Evolutionary conservation across 2,888 invertebrate genomes (phyloP).

Genomic region (Eilema depressum): DNA sequence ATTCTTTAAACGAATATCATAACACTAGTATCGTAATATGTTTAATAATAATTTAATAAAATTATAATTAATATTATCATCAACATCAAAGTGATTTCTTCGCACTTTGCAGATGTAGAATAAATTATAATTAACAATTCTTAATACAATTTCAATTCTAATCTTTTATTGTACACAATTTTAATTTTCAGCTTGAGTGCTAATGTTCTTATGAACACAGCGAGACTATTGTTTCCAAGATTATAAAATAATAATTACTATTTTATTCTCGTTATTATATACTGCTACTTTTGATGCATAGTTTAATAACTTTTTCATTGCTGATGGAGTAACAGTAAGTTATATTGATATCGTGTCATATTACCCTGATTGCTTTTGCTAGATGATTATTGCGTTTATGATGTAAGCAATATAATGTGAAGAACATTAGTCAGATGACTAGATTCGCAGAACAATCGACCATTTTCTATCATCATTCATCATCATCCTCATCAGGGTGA

Average conservation of each 20-base stretch:
- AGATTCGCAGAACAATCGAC: background rate
- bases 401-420: background rate
- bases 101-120: too few relatives aligned
- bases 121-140: too few relatives aligned
- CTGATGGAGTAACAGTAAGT: background rate
- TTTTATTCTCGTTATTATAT: background rate
- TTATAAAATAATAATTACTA: background rate
- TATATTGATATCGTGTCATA: background rate
- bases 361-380: conserved; percentile 4
- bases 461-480: background rate
- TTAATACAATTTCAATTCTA: too few relatives aligned
- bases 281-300: background rate
- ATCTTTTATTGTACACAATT: background rate
- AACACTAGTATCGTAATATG: too few relatives aligned
- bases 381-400: background rate
- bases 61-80: too few relatives aligned
- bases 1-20: too few relatives aligned
- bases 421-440: background rate
- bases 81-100: too few relatives aligned
- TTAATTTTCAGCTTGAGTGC: background rate
- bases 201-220: background rate
- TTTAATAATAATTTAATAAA: too few relatives aligned
- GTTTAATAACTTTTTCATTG: background rate
- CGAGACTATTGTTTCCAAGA: background rate
- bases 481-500: background rate